These are phyloP conservation scores for Wiebesia pumilae DNA, from an alignment of 1,140 invertebrate species.

Conservation along the genomic window DNA sequence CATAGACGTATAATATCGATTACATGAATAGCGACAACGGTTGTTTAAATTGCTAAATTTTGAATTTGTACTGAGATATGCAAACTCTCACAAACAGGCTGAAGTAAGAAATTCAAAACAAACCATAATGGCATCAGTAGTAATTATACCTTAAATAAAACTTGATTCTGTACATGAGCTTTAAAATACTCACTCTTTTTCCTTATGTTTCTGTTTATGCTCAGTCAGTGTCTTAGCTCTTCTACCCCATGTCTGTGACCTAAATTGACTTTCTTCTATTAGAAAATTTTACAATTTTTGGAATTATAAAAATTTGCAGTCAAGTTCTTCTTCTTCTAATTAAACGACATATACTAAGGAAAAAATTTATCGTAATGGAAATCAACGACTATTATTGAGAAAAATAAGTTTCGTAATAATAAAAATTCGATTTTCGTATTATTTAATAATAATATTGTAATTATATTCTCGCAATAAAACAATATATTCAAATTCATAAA, in stretches of 20 bases:
- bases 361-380: not conserved
- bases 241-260: not conserved
- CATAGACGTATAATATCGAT: too few relatives aligned
- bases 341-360: not conserved
- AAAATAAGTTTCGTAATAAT: not conserved
- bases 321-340: too few relatives aligned
- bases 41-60: conserved; percentile 70
- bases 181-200: not conserved
- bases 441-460: not conserved
- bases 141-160: not conserved
- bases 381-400: not conserved
- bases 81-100: conserved; percentile 67
- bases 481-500: too few relatives aligned
- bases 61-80: conserved; percentile 68
- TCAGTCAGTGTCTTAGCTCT: not conserved
- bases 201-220: not conserved
- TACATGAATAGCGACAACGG: conserved; percentile 58
- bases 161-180: conserved; percentile 27
- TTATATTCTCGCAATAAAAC: not conserved
- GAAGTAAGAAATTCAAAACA: conserved; percentile 5
- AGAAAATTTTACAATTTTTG: not conserved
- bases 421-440: not conserved
- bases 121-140: not conserved
- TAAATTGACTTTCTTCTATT: not conserved
- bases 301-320: not conserved